Base-by-base conservation (phyloP, 1,140 invertebrate genomes). In the Pseudobourletiella spinata region DNA sequence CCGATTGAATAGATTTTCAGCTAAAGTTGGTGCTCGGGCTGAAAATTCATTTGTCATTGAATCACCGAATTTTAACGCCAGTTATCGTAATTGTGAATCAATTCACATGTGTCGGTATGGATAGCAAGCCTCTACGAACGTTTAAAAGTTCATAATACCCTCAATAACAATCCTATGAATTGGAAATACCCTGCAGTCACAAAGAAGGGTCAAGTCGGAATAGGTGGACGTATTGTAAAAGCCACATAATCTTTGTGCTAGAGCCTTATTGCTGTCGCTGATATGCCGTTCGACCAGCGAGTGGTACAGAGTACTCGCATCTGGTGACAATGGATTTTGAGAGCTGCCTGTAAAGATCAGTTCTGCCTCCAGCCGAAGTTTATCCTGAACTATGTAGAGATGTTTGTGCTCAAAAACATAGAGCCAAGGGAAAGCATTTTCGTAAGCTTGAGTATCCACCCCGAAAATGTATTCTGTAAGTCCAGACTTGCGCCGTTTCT, bases 381-480 rank as follows among this genome's bases (percentile, higher is more conserved):
- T 22, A 25, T 48, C 46, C 11, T n/a, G 6, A 48, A 8, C 46
- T 18, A 48, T 48, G 46, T 11, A 48, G 16, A 20, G 16, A 6
- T 20, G 11, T 11, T 48, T 11, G 18, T 11, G 18, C 22, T n/a
- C 46, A 11, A 6, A 20, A 25, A 48, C 22, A 22, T 48, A 48
- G 6, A 11, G 16, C 16, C 11, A n/a, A 22, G 46, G 46, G 11
- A 48, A n/a, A 11, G 46, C 46, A 25, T 48, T 48, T 48, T 48
- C 46, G 22, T 48, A 48, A 22, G 46, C 46, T 11, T 48, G 11
- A 8, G 24, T 11, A 22, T 48, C 46, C 6, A 8, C 22, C 11
- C 46, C 46, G 18, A 48, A 48, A 11, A 48, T 48, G 46, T 48
- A 48, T 25, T 48, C 46, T 48, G 46, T 48, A 6, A 48, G 11